Evolutionary conservation across 2,113 vertebrate species (phyloP).

Genomic region (Vidua chalybeata): DNA sequence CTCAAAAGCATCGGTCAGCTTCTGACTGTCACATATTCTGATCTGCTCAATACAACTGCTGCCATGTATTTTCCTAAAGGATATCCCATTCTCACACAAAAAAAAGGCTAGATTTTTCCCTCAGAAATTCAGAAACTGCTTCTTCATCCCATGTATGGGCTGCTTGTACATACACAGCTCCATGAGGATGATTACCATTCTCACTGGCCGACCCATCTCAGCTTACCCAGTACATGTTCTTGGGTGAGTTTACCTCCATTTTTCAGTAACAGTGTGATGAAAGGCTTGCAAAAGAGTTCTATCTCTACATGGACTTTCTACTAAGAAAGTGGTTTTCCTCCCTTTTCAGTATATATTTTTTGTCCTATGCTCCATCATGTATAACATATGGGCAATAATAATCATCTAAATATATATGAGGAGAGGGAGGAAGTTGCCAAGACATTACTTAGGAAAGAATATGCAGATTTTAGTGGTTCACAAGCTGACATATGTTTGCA

Average conservation of each 20-base stretch:
- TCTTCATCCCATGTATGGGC: accelerated
- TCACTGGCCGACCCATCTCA: not conserved
- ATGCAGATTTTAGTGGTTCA: not conserved
- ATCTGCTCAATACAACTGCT: not conserved
- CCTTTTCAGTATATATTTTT: not conserved
- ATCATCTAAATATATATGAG: not conserved
- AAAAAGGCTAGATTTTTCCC: not conserved
- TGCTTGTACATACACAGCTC: not conserved
- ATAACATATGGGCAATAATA: not conserved
- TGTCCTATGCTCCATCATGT: not conserved
- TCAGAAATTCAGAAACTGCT: not conserved
- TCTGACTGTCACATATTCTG: not conserved
- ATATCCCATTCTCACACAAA: not conserved
- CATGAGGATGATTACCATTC: not conserved
- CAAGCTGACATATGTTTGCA: not conserved
- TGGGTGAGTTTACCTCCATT: not conserved
- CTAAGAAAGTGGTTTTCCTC: not conserved
- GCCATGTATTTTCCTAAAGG: not conserved
- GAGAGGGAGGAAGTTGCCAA: not conserved
- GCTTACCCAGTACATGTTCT: not conserved
- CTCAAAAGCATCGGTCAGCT: not conserved
- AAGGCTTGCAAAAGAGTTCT: not conserved
- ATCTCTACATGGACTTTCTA: not conserved
- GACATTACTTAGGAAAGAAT: not conserved
- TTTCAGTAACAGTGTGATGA: not conserved